phyloP scores from a whole-genome alignment of 1,140 invertebrate genomes.

The Drosophila rufa region DNA sequence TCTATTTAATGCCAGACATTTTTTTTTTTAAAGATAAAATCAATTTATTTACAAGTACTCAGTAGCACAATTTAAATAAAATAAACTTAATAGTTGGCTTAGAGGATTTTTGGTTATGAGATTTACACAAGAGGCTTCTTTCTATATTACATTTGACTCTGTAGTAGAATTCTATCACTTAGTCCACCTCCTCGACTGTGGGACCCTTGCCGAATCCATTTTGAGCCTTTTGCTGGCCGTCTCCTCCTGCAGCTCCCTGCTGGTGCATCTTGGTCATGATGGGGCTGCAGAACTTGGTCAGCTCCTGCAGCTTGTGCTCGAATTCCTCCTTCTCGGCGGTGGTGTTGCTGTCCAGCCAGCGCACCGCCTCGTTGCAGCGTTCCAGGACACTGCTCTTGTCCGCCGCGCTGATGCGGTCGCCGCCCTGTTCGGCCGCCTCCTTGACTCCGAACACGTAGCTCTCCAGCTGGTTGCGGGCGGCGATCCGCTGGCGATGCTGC shows the following conservation, averaged over 20 bases:
- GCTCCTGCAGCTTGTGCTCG: slow-evolving; percentile 87
- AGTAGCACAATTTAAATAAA: slow-evolving; percentile 1
- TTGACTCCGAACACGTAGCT: slow-evolving; percentile 91
- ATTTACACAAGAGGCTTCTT: slow-evolving; percentile 13
- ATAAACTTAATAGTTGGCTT: background rate
- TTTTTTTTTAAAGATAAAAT: background rate
- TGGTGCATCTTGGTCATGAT: slow-evolving; percentile 88
- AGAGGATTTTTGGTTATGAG: slow-evolving; percentile 21
- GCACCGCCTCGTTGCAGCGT: slow-evolving; percentile 86
- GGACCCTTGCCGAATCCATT: slow-evolving; percentile 85
- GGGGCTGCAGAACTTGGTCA: slow-evolving; percentile 87
- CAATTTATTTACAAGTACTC: slow-evolving; percentile 39
- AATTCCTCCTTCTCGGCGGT: slow-evolving; percentile 89
- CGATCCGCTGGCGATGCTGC: slow-evolving; percentile 88
- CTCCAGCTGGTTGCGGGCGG: slow-evolving; percentile 88
- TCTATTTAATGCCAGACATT: background rate
- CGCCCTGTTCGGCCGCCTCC: slow-evolving; percentile 85
- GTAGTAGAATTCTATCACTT: slow-evolving; percentile 59
- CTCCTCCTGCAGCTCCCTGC: slow-evolving; percentile 80
- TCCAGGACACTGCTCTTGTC: slow-evolving; percentile 85
- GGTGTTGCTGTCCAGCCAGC: slow-evolving; percentile 89
- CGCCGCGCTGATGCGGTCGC: slow-evolving; percentile 77
- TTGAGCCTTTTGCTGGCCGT: slow-evolving; percentile 68
- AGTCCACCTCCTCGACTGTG: slow-evolving; percentile 91
- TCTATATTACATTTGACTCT: background rate